A percentile compares a stretch with the other conserved stretches of the same genome.
phyloP scores from a whole-genome alignment of 1,140 invertebrate species.

The Pectinophora gossypiella region DNA sequence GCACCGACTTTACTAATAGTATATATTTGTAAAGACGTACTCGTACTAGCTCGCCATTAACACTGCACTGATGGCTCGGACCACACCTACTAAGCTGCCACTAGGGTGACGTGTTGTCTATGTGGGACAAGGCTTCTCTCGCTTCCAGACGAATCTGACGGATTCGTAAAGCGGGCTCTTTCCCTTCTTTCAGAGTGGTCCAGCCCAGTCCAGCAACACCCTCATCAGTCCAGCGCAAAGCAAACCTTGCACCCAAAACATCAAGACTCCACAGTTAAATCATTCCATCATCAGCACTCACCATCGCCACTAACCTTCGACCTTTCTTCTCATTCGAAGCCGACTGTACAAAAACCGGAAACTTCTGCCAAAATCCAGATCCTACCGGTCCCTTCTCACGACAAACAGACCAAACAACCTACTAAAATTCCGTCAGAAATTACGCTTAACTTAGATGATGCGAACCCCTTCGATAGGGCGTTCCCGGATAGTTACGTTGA shows the following conservation, averaged over 20 bases:
- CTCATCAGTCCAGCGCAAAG: conserved; percentile 18
- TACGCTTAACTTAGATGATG: conserved; percentile 2
- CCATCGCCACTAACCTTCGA: conserved; percentile 10
- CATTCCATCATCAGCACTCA: conserved; percentile 2
- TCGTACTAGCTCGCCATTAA: too few relatives aligned
- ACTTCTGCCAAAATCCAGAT: conserved; percentile 16
- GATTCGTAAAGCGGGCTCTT: conserved; percentile 46
- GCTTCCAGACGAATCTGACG: conserved; percentile 25
- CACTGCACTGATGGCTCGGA: neutral
- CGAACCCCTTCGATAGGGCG: conserved; percentile 11
- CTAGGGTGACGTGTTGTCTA: neutral
- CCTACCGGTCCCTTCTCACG: conserved; percentile 9
- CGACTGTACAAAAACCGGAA: conserved; percentile 5
- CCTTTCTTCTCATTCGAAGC: conserved; percentile 7
- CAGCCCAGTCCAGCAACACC: conserved; percentile 23
- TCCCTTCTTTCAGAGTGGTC: conserved; percentile 44
- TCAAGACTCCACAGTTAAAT: conserved; percentile 1
- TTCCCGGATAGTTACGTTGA: conserved; percentile 8
- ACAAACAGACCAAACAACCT: neutral
- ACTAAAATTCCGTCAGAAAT: neutral
- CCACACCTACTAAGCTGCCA: neutral
- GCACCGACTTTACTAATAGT: too few relatives aligned
- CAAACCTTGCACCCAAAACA: neutral
- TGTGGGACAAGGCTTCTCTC: conserved; percentile 11
- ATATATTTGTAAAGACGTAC: too few relatives aligned